Conservation (phyloP, 2,113 vertebrate species). For the Mastomys coucha region DNA sequence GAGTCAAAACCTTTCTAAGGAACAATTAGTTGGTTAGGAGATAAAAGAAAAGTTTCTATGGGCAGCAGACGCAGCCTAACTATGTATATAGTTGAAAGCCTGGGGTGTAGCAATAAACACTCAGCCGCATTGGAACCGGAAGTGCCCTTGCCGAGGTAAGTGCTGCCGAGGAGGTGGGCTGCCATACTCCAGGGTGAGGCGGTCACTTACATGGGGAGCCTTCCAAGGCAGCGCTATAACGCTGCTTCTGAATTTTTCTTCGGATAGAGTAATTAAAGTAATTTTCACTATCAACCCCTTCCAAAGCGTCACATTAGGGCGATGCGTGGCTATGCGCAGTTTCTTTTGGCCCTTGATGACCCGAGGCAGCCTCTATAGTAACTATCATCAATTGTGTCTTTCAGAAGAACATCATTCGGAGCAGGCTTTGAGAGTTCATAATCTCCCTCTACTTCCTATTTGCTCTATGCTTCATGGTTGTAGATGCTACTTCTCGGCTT, state of each 20-base stretch:
- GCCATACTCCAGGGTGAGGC: neutral
- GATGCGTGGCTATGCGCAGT: rapidly evolving
- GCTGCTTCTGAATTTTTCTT: neutral
- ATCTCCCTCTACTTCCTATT: neutral
- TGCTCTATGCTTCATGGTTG: neutral
- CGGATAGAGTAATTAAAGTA: neutral
- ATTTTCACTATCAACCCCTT: neutral
- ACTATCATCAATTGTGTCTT: neutral
- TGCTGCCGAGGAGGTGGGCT: neutral
- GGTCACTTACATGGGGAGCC: neutral
- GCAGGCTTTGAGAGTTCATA: neutral
- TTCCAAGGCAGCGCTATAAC: neutral
- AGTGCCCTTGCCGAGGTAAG: neutral
- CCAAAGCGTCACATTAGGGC: neutral
- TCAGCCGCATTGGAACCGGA: slow-evolving; percentile 67
- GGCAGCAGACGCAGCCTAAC: slow-evolving; percentile 76
- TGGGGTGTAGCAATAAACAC: slow-evolving; percentile 69
- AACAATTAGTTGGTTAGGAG: neutral
- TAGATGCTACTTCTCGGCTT: neutral
- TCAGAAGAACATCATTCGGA: neutral
- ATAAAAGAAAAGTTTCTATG: slow-evolving; percentile 29
- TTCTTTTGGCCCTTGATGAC: neutral
- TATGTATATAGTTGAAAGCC: slow-evolving; percentile 85
- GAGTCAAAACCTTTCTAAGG: neutral
- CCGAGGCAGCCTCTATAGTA: neutral